A percentile compares a stretch with the other conserved stretches of the same genome.
phyloP scores from a whole-genome alignment of 2,888 invertebrate genomes.

The Hylaea fasciaria region DNA sequence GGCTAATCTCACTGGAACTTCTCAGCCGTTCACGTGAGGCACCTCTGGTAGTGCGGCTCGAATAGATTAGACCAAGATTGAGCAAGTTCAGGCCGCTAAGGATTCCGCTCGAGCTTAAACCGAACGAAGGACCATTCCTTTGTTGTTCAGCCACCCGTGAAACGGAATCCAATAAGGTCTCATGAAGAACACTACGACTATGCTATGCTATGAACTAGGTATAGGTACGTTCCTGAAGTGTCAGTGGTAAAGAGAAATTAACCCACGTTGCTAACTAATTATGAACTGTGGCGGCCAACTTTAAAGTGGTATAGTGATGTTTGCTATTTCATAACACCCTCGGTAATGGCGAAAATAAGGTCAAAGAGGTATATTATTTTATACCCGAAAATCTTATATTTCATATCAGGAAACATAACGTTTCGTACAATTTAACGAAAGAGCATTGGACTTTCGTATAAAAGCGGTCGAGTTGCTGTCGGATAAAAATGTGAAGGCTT shows the following conservation, averaged over 20 bases:
- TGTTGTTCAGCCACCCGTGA: slow-evolving; percentile 3
- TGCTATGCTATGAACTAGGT: too few species aligned
- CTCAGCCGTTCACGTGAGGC: too few species aligned
- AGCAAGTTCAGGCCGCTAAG: not conserved
- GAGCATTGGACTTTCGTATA: not conserved
- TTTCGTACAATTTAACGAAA: not conserved
- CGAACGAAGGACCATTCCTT: not conserved
- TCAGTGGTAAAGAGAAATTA: slow-evolving; percentile 17
- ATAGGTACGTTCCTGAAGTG: slow-evolving; percentile 19
- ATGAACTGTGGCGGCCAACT: slow-evolving; percentile 9
- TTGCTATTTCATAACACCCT: slow-evolving; percentile 1
- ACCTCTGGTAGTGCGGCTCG: too few species aligned
- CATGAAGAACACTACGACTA: too few species aligned
- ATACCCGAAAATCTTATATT: not conserved
- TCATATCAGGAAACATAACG: not conserved
- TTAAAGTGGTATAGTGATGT: slow-evolving; percentile 3
- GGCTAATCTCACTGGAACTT: too few species aligned
- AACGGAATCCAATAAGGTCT: slow-evolving; percentile 8
- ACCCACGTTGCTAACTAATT: slow-evolving; percentile 11
- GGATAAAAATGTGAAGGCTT: too few species aligned
- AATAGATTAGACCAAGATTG: not conserved
- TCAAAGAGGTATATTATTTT: not conserved
- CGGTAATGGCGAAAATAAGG: slow-evolving; percentile 2
- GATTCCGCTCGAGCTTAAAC: not conserved
- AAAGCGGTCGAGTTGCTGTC: too few species aligned